Evolutionary conservation across 2,888 invertebrate species (phyloP).

Genomic region (Steinernema scapterisci): DNA sequence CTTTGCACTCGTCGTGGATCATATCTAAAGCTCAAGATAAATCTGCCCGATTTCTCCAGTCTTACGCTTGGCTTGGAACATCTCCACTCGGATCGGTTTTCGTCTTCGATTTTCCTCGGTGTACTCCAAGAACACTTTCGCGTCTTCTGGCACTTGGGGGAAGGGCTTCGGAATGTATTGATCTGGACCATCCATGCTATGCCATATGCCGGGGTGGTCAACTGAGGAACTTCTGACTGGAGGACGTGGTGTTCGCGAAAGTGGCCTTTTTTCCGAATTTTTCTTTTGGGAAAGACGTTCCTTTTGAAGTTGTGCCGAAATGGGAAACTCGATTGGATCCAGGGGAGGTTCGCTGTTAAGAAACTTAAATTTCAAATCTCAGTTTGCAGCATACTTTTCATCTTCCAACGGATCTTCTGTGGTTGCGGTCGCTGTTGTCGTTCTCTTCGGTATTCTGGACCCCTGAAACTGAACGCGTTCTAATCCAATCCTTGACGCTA

Average conservation of each 20-base stretch:
- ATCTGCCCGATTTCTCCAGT: neutral
- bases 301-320: constrained; percentile 43
- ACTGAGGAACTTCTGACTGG: neutral
- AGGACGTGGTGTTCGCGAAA: neutral
- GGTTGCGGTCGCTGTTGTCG: neutral
- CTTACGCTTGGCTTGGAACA: constrained; percentile 45
- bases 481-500: no score
- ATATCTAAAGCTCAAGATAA: constrained; percentile 36
- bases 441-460: neutral
- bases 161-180: constrained; percentile 3
- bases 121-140: constrained; percentile 48
- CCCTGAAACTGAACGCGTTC: no score
- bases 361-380: neutral
- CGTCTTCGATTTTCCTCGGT: constrained; percentile 46
- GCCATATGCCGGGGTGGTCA: constrained; percentile 25
- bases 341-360: constrained; percentile 21
- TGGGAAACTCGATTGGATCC: constrained; percentile 49
- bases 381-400: neutral
- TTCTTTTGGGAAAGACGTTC: constrained; percentile 4
- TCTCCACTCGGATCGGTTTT: constrained; percentile 50
- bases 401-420: neutral
- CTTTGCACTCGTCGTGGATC: constrained; percentile 45
- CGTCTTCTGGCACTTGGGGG: neutral
- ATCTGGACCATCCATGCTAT: constrained; percentile 29
- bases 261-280: neutral